Evolutionary conservation across 2,888 invertebrate genomes (phyloP), one percentile per base, ranked within the genome.

Genomic region (Drosophila anomelani): DNA sequence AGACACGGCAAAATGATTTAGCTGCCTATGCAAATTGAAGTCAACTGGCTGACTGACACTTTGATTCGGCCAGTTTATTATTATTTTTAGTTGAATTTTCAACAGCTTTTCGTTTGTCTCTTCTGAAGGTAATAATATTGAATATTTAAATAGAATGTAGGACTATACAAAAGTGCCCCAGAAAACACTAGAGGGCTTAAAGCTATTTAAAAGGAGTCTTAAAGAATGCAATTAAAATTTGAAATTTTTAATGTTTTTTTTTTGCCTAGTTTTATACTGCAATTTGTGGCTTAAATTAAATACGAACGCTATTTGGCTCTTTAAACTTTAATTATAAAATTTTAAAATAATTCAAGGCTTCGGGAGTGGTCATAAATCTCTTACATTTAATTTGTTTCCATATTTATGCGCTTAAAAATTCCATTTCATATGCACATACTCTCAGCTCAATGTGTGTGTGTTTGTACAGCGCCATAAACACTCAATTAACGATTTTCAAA

Each of bases 401-500:
- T 73, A 77, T 73, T 60, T 72, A 63, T 38, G 67, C 59, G 73
- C 73, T 53, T 29, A 32, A 53, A 70, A 53, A 70, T 56, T 41
- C 15, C 73, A 39, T 56, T 57, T 69, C 62, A 68, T 59, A 76
- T 71, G 59, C 54, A 55, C 23, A 36, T 54, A 34, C 32, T 60
- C 38, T 3, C 43, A 12, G 53, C 13, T 47, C n/a, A n/a, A n/a
- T n/a, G 10, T 63, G 56, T 39, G 32, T 44, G 32, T 44, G 67
- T 44, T 12, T 34, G 36, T 69, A 26, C 47, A 49, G 41, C 69
- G 87, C 88, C 89, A 91, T 91, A 91, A 91, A 91, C 91, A 91
- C 91, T 91, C 91, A 90, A 91, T 91, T 91, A 91, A 91, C 89
- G 85, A 88, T 89, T 89, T 69, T 89, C 66, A 81, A 87, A 91